Evolutionary conservation across 2,797 vertebrate species (phyloP), one percentile per base, ranked within the genome.

Genomic region (Onychomys leucogaster): DNA sequence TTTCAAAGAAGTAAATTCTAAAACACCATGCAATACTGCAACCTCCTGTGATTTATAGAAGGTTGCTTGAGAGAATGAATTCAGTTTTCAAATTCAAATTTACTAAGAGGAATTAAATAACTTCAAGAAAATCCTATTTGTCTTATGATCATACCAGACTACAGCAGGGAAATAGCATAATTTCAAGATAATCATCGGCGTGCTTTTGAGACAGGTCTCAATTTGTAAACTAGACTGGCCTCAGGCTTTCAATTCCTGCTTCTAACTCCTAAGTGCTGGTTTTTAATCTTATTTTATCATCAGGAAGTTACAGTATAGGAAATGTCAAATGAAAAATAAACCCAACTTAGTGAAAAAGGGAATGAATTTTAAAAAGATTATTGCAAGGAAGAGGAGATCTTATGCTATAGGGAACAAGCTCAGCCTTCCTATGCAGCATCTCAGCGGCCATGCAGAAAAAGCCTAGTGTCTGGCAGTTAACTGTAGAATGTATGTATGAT

Each of bases 1-100:
- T 87, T 94, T 75, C 25, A 92, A 92, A 65, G 27, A 91, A 27
- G 49, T 43, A 94, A 94, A 95, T 77, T 97, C 43, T 85, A 95
- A 4, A 37, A 57, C 41, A 89, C 78, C 69, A 34, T 76, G 43
- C 57, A 89, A 90, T 71, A 27, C 34, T 80, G 37, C 85, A 91
- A 57, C 9, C 21, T 75, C 23, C 19, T 85, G 77, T 23, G n/a
- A 91, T 91, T 96, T 87, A 76, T 21, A 2, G 43, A 93, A 86
- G 81, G 17, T 82, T 34, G 73, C 67, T 80, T 93, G 69, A 69
- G 52, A 65, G 34, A 73, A 57, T 80, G 2, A 17, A 71, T 37
- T 94, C 90, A 57, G 16, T 84, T 92, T 29, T 84, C 46, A 69
- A 86, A 34, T 73, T 89, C 67, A 96, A 8, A 82, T 94, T 88